These are phyloP conservation scores for Dicyrtoma fusca DNA, from an alignment of 2,888 invertebrate genomes.

Conservation along the genomic window DNA sequence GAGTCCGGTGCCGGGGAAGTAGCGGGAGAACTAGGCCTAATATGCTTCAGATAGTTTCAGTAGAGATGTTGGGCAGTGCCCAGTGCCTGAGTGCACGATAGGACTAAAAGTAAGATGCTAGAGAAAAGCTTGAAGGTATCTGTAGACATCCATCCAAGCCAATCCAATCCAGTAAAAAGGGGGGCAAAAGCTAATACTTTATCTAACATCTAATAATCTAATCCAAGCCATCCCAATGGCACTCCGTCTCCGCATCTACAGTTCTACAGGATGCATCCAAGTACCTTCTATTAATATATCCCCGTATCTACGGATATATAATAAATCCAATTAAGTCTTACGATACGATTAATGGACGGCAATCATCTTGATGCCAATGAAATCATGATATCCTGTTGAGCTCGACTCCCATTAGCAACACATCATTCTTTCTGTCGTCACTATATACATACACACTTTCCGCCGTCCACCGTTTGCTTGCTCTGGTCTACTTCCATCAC, in stretches of 20 bases:
- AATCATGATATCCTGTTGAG: slow-evolving; percentile 43
- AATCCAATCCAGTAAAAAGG: too few species aligned
- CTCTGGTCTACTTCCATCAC: background rate
- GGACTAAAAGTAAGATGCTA: background rate
- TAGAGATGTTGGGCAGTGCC: too few species aligned
- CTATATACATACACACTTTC: background rate
- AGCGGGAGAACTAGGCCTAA: too few species aligned
- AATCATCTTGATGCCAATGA: slow-evolving; percentile 42
- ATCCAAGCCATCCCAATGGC: slow-evolving; percentile 5
- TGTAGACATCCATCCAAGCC: too few species aligned
- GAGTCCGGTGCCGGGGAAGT: too few species aligned
- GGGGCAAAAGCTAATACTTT: background rate
- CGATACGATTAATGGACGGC: slow-evolving; percentile 44
- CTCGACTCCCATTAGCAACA: slow-evolving; percentile 43
- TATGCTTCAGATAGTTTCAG: too few species aligned
- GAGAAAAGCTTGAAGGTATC: too few species aligned
- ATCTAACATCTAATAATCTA: slow-evolving; percentile 7
- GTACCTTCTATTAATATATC: background rate
- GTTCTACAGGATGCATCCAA: background rate
- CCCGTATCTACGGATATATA: slow-evolving; percentile 14
- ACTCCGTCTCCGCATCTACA: too few species aligned
- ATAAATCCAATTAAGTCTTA: slow-evolving; percentile 46
- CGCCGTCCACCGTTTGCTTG: slow-evolving; percentile 2
- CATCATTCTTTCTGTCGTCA: slow-evolving; percentile 29
- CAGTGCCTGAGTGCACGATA: too few species aligned